Conservation (phyloP, 2,888 invertebrate species). For the Clostera curtula region DNA sequence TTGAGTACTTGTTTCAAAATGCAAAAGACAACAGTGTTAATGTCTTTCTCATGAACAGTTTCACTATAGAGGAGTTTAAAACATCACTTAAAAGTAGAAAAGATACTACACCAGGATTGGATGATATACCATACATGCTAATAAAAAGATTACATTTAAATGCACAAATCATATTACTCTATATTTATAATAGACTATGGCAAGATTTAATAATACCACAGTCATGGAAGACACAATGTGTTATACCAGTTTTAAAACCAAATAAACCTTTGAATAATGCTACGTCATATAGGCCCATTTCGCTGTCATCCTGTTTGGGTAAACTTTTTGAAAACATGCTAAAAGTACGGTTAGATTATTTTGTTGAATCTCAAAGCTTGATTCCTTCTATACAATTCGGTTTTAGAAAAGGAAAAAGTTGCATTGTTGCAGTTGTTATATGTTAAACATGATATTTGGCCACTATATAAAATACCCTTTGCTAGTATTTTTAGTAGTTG, state of each 20-base stretch:
- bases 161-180: not conserved
- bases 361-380: not conserved
- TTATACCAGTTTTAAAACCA: slow-evolving; percentile 2
- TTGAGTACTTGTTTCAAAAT: not conserved
- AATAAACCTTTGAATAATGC: slow-evolving; percentile 1
- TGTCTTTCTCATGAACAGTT: not conserved
- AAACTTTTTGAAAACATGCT: slow-evolving; percentile 10
- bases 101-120: slow-evolving; percentile 3
- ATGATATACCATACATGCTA: slow-evolving; percentile 7
- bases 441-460: not conserved
- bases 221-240: slow-evolving; percentile 1
- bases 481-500: not conserved
- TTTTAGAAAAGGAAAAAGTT: slow-evolving; percentile 8
- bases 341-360: slow-evolving; percentile 3
- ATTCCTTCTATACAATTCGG: slow-evolving; percentile 6
- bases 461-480: not conserved
- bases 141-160: slow-evolving; percentile 1
- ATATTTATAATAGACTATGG: not conserved
- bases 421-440: not conserved
- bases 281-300: slow-evolving; percentile 5
- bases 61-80: not conserved
- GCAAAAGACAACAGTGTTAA: not conserved
- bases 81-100: not conserved
- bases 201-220: not conserved
- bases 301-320: slow-evolving; percentile 6